Conservation (phyloP, 92 coral and sea anemone genomes). For the Epizoanthus rinbou region DNA sequence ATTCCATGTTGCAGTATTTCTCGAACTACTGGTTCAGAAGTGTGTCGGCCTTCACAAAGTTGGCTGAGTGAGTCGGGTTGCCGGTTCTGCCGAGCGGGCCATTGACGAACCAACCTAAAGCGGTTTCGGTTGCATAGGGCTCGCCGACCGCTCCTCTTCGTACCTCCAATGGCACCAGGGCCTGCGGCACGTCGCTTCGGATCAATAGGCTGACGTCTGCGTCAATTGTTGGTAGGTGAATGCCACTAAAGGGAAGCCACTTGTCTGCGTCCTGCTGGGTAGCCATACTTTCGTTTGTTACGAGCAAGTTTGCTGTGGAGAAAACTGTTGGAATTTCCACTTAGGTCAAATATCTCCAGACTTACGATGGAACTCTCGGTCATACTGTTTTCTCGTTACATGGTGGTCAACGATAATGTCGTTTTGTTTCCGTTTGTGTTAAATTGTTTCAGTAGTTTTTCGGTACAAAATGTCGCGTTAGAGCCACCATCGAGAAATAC, state of each 20-base stretch:
- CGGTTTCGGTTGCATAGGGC: conserved; percentile 38
- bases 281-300: too few species aligned
- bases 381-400: not conserved
- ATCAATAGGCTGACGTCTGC: conserved; percentile 47
- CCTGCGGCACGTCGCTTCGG: conserved; percentile 43
- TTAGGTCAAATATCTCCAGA: not conserved
- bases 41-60: conserved; percentile 43
- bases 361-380: not conserved
- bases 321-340: not conserved
- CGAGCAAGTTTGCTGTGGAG: too few species aligned
- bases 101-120: conserved; percentile 41
- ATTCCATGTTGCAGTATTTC: conserved; percentile 49
- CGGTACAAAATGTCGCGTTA: conserved; percentile 30
- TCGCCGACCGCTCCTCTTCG: conserved; percentile 32
- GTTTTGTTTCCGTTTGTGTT: conserved; percentile 5
- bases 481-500: conserved; percentile 39
- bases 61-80: not conserved
- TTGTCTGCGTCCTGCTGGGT: too few species aligned
- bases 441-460: not conserved
- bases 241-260: too few species aligned
- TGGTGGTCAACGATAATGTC: conserved; percentile 25
- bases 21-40: conserved; percentile 48
- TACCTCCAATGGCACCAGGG: conserved; percentile 46
- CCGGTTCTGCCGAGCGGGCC: conserved; percentile 40
- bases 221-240: not conserved